phyloP scores from a whole-genome alignment of 2,113 vertebrate species.

The Vombatus ursinus region DNA sequence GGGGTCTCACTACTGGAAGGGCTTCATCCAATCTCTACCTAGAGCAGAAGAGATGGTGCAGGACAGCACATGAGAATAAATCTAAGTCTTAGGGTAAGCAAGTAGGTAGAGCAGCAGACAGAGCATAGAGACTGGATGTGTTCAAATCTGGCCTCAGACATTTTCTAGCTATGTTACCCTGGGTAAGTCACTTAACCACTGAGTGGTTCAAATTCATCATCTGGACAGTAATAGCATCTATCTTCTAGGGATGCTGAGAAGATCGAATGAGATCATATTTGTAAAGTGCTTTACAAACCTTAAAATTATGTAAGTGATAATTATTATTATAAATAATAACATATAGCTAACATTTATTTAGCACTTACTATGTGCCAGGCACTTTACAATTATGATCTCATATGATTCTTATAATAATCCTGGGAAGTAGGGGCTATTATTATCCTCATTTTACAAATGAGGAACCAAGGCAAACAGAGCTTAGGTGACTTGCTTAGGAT shows the following conservation, averaged over 20 bases:
- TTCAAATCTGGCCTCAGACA: neutral
- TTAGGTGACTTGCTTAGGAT: neutral
- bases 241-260: neutral
- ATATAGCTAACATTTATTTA: neutral
- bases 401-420: neutral
- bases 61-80: neutral
- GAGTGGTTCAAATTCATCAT: neutral
- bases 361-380: neutral
- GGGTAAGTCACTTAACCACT: neutral
- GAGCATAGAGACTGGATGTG: neutral
- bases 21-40: neutral
- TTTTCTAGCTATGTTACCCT: neutral
- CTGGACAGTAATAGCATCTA: neutral
- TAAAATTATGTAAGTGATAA: neutral
- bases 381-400: neutral
- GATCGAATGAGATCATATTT: neutral
- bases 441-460: neutral
- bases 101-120: neutral
- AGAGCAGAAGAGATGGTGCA: neutral
- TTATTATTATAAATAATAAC: neutral
- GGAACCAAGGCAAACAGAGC: neutral
- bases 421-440: neutral
- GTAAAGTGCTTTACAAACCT: neutral
- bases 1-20: neutral
- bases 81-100: neutral